Evolutionary conservation across 2,113 vertebrate genomes (phyloP).

Genomic region (Nothocercus nigrocapillus): DNA sequence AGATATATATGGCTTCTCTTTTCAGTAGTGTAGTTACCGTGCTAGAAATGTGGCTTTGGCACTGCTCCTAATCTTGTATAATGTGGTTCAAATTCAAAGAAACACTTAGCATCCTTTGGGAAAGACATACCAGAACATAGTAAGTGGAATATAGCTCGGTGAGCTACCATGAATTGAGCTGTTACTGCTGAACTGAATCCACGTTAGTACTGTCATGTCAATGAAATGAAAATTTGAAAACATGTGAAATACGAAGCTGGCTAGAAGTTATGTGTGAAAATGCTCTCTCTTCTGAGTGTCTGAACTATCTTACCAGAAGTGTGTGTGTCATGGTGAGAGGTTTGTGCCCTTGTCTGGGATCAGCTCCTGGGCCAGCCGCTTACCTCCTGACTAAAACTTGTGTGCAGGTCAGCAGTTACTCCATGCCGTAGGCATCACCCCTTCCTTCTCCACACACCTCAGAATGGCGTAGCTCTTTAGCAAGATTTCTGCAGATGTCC

Average conservation of each 20-base stretch:
- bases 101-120: neutral
- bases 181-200: neutral
- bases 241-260: neutral
- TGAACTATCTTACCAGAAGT: neutral
- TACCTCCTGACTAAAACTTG: neutral
- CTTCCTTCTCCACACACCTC: neutral
- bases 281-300: neutral
- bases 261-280: neutral
- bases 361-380: neutral
- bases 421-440: fast-evolving
- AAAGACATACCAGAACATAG: fast-evolving
- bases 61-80: neutral
- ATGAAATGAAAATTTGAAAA: neutral
- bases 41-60: neutral
- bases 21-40: neutral
- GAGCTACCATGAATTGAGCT: neutral
- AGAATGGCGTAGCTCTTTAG: neutral
- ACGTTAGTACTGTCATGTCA: neutral
- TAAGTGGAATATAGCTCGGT: neutral
- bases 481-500: neutral
- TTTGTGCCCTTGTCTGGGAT: neutral
- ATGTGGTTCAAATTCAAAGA: neutral
- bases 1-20: neutral
- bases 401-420: neutral
- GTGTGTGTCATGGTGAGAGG: neutral